Conservation (phyloP, 2,888 invertebrate genomes). For the Eupithecia dodoneata region DNA sequence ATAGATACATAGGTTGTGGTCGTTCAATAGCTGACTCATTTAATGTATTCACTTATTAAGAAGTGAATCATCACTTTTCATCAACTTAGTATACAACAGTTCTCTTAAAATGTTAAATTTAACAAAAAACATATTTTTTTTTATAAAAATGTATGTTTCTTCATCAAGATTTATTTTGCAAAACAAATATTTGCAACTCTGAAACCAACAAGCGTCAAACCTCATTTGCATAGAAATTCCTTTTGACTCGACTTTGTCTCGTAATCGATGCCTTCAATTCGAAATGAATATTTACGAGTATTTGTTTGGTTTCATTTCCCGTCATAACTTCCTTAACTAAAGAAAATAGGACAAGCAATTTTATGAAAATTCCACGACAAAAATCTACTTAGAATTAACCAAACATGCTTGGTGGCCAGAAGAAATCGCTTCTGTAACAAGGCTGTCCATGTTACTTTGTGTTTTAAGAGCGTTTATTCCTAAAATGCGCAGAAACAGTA, state of each 20-base stretch:
- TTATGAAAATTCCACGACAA: neutral
- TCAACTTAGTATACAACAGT: too few species aligned
- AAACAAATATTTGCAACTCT: constrained; percentile 6
- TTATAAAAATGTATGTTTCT: neutral
- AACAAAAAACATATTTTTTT: too few species aligned
- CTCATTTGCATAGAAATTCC: constrained; percentile 49
- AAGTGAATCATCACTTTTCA: too few species aligned
- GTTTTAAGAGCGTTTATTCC: too few species aligned
- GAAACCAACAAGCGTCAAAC: constrained; percentile 28
- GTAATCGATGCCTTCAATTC: constrained; percentile 45
- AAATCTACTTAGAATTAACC: neutral
- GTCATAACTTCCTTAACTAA: constrained; percentile 9
- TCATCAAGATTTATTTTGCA: neutral
- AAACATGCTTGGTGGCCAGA: too few species aligned
- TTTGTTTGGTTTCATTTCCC: constrained; percentile 48
- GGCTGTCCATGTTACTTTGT: too few species aligned
- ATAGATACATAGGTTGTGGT: too few species aligned
- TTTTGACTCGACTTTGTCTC: constrained; percentile 40
- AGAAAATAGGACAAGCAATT: neutral
- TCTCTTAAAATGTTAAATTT: too few species aligned
- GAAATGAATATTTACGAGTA: constrained; percentile 53
- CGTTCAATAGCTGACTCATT: too few species aligned
- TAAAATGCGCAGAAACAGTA: too few species aligned
- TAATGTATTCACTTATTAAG: too few species aligned
- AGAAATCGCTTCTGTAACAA: too few species aligned